A percentile compares a stretch with the other conserved stretches of the same genome.
phyloP scores from a whole-genome alignment of 2,113 vertebrate species.

The Proterorhinus semilunaris region DNA sequence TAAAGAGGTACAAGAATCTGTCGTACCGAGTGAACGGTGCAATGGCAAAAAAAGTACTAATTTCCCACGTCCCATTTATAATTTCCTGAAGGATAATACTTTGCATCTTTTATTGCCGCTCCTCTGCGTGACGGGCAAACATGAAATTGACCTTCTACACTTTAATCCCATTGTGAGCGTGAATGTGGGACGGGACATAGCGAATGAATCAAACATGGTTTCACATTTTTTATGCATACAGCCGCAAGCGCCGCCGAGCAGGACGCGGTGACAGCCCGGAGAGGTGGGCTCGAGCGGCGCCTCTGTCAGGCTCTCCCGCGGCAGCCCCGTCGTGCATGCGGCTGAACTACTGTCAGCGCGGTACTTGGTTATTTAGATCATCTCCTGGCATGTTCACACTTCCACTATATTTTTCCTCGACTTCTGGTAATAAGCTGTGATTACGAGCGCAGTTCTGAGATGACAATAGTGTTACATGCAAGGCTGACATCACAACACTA shows the following conservation, averaged over 20 bases:
- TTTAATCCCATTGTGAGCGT: constrained; percentile 21
- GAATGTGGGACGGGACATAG: constrained; percentile 3
- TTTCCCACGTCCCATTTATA: background rate
- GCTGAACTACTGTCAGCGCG: constrained; percentile 1
- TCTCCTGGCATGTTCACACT: constrained; percentile 19
- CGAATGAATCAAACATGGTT: constrained; percentile 17
- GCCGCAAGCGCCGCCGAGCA: constrained; percentile 12
- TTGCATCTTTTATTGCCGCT: background rate
- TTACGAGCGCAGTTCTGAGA: constrained; percentile 20
- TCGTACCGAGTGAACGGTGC: background rate
- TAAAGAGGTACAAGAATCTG: background rate
- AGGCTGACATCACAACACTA: too few species aligned
- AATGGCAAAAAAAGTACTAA: background rate
- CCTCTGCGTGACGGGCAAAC: background rate
- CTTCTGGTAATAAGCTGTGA: constrained; percentile 40
- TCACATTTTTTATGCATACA: constrained; percentile 15
- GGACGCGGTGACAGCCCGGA: constrained; percentile 7
- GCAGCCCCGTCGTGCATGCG: constrained; percentile 6
- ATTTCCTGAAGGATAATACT: constrained; percentile 4
- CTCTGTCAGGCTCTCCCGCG: constrained; percentile 14
- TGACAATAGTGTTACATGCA: background rate
- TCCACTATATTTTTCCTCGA: constrained; percentile 8
- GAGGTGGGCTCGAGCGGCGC: constrained; percentile 11
- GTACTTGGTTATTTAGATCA: constrained; percentile 23
- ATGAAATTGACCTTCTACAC: constrained; percentile 3